Base-by-base conservation (phyloP, 2,888 invertebrate species). In the Barypeithes pellucidus region DNA sequence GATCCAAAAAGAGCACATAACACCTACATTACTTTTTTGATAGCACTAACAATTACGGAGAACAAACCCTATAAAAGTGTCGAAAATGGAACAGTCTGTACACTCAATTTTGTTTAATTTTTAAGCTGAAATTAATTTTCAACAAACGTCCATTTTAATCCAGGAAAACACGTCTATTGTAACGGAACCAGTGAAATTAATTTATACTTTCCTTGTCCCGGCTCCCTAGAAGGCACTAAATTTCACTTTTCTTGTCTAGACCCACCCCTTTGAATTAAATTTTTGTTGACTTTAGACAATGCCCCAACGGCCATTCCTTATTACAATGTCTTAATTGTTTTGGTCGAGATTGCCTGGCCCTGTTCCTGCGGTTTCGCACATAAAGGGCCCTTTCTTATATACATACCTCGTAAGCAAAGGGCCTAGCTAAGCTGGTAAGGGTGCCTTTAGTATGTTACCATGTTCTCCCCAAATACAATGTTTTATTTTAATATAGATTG, bases 301-400 rank as follows among this genome's bases (percentile, higher is more conserved):
- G 61, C 75, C 75, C 75, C 70, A 70, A 59, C 72, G 75, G 73
- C 75, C 75, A 73, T 74, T 74, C 76, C 76, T 74, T 76, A 74
- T 76, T 76, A 76, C 75, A 75, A 76, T 73, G 75, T 76, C 76
- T 76, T 76, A 76, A 76, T 76, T 76, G 76, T 76, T 76, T 75
- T 75, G 76, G 76, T 69, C 76, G 75, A 76, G 76, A 76, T 75
- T 76, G 76, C 75, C 67, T 72, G 76, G 74, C 70, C 70, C 75
- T 71, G 70, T 75, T 75, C 68, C 66, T 75, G 75, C 73, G 75
- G 72, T 75, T 72, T 68, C 67, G 66, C 72, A 72, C 75, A 75
- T 75, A 75, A 75, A 75, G 75, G 72, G 72, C 62, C 70, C 63
- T 70, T 72, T 72, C 73, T 72, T 72, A 69, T 72, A 75, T 72